A percentile compares a stretch with the other conserved stretches of the same genome.
Evolutionary conservation across 2,888 invertebrate species (phyloP).

Genomic region (Geotrupes spiniger): DNA sequence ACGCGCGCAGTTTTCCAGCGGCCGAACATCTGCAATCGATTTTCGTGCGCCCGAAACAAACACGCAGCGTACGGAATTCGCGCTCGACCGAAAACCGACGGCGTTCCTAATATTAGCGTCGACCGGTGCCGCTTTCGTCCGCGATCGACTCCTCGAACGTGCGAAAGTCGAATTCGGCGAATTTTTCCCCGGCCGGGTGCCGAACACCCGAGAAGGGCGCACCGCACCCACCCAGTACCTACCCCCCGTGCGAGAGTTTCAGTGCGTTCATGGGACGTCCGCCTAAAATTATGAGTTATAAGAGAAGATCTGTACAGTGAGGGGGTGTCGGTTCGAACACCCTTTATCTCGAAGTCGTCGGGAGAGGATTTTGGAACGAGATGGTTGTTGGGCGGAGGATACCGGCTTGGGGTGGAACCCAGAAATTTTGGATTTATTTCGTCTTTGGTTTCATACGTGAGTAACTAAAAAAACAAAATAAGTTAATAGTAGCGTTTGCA

Average conservation of each 20-base stretch:
- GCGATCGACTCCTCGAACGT: no score
- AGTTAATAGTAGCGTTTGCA: background rate
- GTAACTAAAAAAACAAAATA: background rate
- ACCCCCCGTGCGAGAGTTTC: background rate
- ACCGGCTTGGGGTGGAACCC: conserved; percentile 14
- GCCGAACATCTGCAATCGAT: conserved; percentile 13
- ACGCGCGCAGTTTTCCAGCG: conserved; percentile 17
- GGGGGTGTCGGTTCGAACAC: conserved; percentile 31
- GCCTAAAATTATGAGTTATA: conserved; percentile 41
- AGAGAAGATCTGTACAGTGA: conserved; percentile 42
- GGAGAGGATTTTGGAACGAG: background rate
- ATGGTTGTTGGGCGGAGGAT: conserved; percentile 8
- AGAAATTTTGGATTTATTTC: conserved; percentile 9
- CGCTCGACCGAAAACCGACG: no score
- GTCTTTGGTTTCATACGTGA: background rate
- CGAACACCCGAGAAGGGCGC: background rate
- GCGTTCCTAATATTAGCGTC: no score
- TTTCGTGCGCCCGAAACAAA: conserved; percentile 2
- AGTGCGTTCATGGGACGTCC: conserved; percentile 3
- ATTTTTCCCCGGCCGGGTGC: no score
- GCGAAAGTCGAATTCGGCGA: no score
- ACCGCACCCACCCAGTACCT: background rate
- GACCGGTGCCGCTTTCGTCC: no score
- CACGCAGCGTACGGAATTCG: no score
- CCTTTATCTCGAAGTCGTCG: background rate